These are phyloP conservation scores for Bombyx mandarina DNA, from an alignment of 1,140 invertebrate genomes.

Conservation along the genomic window DNA sequence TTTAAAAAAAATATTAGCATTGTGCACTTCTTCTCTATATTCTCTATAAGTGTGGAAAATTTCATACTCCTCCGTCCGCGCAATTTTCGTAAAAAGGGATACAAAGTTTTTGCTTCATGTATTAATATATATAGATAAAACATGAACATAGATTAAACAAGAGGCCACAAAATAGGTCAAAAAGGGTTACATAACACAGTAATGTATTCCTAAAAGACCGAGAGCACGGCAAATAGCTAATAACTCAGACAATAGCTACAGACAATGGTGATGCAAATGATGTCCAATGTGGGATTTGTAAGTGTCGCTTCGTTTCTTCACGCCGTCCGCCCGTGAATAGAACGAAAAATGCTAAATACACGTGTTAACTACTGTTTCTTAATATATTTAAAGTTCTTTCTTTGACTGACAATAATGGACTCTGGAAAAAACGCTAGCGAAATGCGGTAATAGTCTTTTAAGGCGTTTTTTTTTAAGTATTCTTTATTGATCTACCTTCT, in stretches of 20 bases:
- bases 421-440: too few relatives aligned
- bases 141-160: neutral
- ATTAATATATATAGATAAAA: neutral
- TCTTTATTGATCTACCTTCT: too few relatives aligned
- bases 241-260: slow-evolving; percentile 3
- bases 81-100: too few relatives aligned
- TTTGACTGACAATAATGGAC: too few relatives aligned
- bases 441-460: too few relatives aligned
- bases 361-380: slow-evolving; percentile 5
- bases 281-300: slow-evolving; percentile 4
- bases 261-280: slow-evolving; percentile 7
- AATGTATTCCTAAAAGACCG: slow-evolving; percentile 5
- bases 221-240: neutral
- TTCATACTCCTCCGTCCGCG: too few relatives aligned
- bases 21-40: too few relatives aligned
- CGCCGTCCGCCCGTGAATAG: slow-evolving; percentile 2
- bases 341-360: slow-evolving; percentile 3
- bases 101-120: too few relatives aligned
- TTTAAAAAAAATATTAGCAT: too few relatives aligned
- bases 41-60: too few relatives aligned
- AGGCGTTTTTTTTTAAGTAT: too few relatives aligned
- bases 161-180: slow-evolving; percentile 7
- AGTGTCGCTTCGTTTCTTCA: slow-evolving; percentile 1
- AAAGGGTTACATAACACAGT: slow-evolving; percentile 6
- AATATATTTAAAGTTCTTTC: neutral